phyloP scores from a whole-genome alignment of 2,888 invertebrate species.

The Lutraria lutraria region DNA sequence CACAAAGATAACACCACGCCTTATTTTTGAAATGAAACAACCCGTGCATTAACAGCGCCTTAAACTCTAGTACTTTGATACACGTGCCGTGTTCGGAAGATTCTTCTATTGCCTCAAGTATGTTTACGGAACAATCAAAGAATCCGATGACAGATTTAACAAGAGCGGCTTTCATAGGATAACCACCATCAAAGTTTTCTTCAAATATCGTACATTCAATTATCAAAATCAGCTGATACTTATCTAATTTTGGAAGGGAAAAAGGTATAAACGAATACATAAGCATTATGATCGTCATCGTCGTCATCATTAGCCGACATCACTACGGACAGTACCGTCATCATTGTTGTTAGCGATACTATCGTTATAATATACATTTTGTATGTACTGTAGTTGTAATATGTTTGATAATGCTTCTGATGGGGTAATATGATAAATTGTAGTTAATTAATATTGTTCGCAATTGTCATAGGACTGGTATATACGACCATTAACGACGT shows the following conservation, averaged over 20 bases:
- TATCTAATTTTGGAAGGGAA: neutral
- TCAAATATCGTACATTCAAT: neutral
- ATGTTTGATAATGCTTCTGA: too few relatives aligned
- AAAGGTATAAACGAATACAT: neutral
- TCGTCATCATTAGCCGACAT: neutral
- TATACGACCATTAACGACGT: neutral
- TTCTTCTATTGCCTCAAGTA: neutral
- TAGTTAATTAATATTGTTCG: neutral
- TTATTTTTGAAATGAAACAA: neutral
- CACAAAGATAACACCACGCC: neutral
- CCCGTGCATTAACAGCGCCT: neutral
- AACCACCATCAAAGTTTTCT: neutral
- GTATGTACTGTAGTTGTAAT: too few relatives aligned
- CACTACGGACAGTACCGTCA: neutral
- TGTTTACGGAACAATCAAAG: conserved; percentile 26
- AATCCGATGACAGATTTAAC: neutral
- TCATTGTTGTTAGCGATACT: neutral
- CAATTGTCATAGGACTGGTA: neutral
- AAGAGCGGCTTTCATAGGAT: neutral
- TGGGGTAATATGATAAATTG: neutral
- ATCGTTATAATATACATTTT: too few relatives aligned
- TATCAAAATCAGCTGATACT: neutral
- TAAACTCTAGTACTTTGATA: neutral
- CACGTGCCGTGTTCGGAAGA: neutral
- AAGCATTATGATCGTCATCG: neutral